Conservation (phyloP, 2,888 invertebrate genomes). For the Muschampia plurimacula region DNA sequence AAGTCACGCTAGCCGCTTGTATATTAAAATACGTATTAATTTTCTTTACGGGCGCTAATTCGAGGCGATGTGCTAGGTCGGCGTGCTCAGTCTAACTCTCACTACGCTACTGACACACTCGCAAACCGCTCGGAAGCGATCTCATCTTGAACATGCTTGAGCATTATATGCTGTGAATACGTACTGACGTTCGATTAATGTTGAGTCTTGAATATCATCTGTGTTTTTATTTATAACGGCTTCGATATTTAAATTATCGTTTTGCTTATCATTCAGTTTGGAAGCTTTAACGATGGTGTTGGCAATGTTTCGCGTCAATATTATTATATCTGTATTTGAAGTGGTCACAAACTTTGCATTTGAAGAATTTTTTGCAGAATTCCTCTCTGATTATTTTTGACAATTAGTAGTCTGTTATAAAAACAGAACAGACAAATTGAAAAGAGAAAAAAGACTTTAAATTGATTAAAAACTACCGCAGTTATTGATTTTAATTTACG, state of each 20-base stretch:
- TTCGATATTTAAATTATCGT: slow-evolving; percentile 12
- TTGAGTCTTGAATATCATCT: slow-evolving; percentile 18
- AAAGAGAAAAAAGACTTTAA: too few relatives aligned
- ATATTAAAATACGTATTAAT: slow-evolving; percentile 50
- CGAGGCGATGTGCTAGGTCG: slow-evolving; percentile 57
- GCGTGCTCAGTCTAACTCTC: slow-evolving; percentile 75
- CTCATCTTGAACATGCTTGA: slow-evolving; percentile 50
- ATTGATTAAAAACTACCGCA: too few relatives aligned
- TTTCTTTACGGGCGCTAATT: slow-evolving; percentile 56
- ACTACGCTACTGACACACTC: slow-evolving; percentile 75
- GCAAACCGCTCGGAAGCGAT: slow-evolving; percentile 46
- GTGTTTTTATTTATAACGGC: slow-evolving; percentile 12
- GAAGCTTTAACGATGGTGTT: neutral
- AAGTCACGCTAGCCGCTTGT: slow-evolving; percentile 31
- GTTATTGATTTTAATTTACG: too few relatives aligned
- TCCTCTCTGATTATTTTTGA: neutral
- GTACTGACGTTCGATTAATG: slow-evolving; percentile 15
- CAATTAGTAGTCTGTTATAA: too few relatives aligned
- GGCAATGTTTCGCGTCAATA: neutral
- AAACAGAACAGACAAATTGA: too few relatives aligned
- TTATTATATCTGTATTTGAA: neutral
- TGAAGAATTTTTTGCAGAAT: neutral
- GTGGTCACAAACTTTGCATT: neutral
- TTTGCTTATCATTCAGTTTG: neutral
- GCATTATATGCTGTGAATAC: slow-evolving; percentile 41